Base-by-base conservation (phyloP, 2,113 vertebrate species). In the Sapayoa aenigma region DNA sequence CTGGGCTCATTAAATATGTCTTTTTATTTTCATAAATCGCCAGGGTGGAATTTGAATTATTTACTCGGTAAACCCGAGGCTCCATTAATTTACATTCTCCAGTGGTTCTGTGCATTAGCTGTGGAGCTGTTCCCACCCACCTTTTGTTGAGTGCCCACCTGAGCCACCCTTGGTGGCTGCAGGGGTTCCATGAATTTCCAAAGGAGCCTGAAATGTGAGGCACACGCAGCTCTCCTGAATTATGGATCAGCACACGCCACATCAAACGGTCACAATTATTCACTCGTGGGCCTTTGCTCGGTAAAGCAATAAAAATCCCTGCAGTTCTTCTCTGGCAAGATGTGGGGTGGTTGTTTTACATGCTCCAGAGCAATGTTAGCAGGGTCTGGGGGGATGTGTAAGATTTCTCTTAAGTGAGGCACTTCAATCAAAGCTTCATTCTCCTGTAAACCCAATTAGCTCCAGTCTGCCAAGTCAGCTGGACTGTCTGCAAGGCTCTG, bases 381-480 rank as follows among this genome's bases (percentile, higher is more conserved):
- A 84, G 95, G 90, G 3, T 5, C 12, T 24, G 37, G 23, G 50
- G 11, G 42, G 15, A 11, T 30, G 19, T 55, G 73, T 83, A 44
- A 31, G 83, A 5, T 53, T 58, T 55, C 60, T 84, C 83, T 83
- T 55, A 73, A 95, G 84, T 11, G 2, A 80, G 60, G 82, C 87
- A 66, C 79, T 97, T 97, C 96, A 93, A 80, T 97, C 95, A 97
- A 88, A 95, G 90, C 95, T 94, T 94, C 94, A 78, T 93, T 92
- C 75, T 91, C 5, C 93, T 93, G 46, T 78, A 92, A 97, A 97
- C 84, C 96, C 92, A 95, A 85, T 95, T 95, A 95, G 69, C 82
- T 91, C 14, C 90, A 83, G 62, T 59, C 93, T 93, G 76, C 93
- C 90, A 79, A 94, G 84, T 88, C 93, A 94, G 81, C 78, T 74